Base-by-base conservation (phyloP, 1,140 invertebrate genomes). In the Platyura marginata region DNA sequence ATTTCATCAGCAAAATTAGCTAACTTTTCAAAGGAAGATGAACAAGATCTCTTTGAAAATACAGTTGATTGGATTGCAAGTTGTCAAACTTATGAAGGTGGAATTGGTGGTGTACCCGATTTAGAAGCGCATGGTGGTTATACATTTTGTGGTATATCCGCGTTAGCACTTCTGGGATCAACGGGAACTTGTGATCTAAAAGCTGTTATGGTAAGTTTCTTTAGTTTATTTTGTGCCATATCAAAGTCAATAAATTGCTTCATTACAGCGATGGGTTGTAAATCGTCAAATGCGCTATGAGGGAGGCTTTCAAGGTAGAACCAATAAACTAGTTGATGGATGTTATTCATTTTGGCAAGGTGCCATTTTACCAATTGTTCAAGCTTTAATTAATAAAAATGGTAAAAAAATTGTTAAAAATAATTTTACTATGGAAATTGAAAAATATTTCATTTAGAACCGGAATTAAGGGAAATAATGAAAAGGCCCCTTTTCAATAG, bases 291-390 rank as follows among this genome's bases (percentile, higher is more conserved):
- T 92, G 85, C 66, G 68, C 47, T 69, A 82, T 46, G 91, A 94
- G 64, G 91, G 90, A 15, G 90, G 90, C 18, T 95, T 95, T 55
- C 84, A 88, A 70, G 91, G 91, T 2, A 69, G 95, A 53, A 96
- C 95, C 3, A 98, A 98, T 63, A 99, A 99, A 69, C 64, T 98
- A 42, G 94, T 98, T 2, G 95, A 99, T 70, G 84, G 85, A 6
- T 99, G 95, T 65, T 99, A 99, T 61, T 94, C 90, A 3, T 98
- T 97, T 68, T 98, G 95, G 95, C 89, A 94, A 67, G 91, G 89
- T 21, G 92, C 81, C 22, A 72, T 79, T 29, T 90, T 97, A 59
- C 85, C 89, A 32, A 66, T 78, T 21, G 70, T 88, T 6, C 70
- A 81, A 47, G 64, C 67, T 29, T 64, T 73, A 34, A 57, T 82